Conservation (phyloP, 2,113 vertebrate species). For the zebrafish (Danio rerio) region GRCz12tu NC_133193.1:42560001-42560500, state of each 20-base stretch:
- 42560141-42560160: too few species aligned
- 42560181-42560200: neutral
- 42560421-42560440: slow-evolving; percentile 58
- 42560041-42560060: too few species aligned
- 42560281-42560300: slow-evolving; percentile 80
- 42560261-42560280: slow-evolving; percentile 75
- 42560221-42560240: slow-evolving; percentile 46
- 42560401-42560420: slow-evolving; percentile 62
- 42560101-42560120: too few species aligned
- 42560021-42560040: too few species aligned
- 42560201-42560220: neutral
- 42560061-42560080: too few species aligned
- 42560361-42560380: slow-evolving; percentile 68
- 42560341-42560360: slow-evolving; percentile 71
- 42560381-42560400: slow-evolving; percentile 69
- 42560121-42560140: too few species aligned
- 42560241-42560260: slow-evolving; percentile 85
- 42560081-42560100: too few species aligned
- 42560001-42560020: too few species aligned
- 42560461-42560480: neutral
- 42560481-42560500: slow-evolving; percentile 34
- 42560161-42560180: too few species aligned
- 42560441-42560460: slow-evolving; percentile 55
- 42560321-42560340: slow-evolving; percentile 62
- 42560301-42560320: slow-evolving; percentile 78